A percentile compares a stretch with the other conserved stretches of the same genome.
These are phyloP conservation scores for Anoplius nigerrimus DNA, from an alignment of 2,888 invertebrate genomes.

Conservation along the genomic window DNA sequence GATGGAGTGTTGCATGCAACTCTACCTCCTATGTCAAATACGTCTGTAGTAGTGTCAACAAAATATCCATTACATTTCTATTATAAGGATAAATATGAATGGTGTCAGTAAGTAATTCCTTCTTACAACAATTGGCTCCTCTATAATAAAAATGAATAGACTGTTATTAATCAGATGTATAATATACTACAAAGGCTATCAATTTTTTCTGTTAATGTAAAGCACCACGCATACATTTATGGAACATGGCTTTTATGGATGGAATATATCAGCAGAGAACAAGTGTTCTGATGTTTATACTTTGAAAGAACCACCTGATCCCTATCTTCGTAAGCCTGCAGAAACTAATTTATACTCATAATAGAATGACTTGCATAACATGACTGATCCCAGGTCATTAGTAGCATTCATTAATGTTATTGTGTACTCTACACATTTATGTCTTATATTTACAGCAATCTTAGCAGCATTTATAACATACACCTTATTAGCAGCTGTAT, in stretches of 20 bases:
- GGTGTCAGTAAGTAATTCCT: constrained; percentile 64
- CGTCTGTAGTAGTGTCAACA: constrained; percentile 62
- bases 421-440: no score
- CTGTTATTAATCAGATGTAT: constrained; percentile 7
- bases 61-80: constrained; percentile 65
- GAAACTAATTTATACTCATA: no score
- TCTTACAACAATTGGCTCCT: background rate
- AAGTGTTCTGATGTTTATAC: constrained; percentile 62
- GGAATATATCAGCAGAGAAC: constrained; percentile 65
- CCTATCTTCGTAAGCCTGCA: constrained; percentile 69
- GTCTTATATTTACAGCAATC: no score
- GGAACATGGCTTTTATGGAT: constrained; percentile 73
- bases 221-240: constrained; percentile 65
- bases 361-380: no score
- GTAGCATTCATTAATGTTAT: no score
- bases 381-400: no score
- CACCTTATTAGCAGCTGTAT: constrained; percentile 43
- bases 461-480: constrained; percentile 38
- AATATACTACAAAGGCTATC: background rate
- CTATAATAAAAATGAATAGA: constrained; percentile 10
- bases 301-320: constrained; percentile 60
- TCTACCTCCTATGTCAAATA: constrained; percentile 57
- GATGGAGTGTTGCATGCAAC: constrained; percentile 51
- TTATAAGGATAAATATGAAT: constrained; percentile 46
- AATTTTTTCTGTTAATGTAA: background rate